phyloP scores from a whole-genome alignment of 2,888 invertebrate genomes.

The Acanthosepion lycidas region DNA sequence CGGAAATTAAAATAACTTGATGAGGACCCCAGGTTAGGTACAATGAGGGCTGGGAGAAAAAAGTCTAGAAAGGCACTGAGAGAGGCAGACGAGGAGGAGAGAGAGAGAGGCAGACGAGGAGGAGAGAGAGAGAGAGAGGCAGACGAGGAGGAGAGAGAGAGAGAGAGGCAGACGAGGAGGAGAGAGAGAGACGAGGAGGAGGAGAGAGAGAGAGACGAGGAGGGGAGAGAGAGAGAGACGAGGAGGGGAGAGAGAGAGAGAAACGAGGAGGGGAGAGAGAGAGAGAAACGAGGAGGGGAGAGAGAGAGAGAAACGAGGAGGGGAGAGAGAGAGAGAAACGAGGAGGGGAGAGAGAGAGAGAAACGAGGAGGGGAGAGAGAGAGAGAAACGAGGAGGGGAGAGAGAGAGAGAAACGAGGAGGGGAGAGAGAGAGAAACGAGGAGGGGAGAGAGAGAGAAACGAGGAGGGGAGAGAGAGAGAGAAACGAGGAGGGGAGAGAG shows the following conservation, averaged over 20 bases:
- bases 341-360: not conserved
- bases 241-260: not conserved
- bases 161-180: not conserved
- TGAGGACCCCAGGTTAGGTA: too few relatives aligned
- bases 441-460: too few relatives aligned
- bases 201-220: too few relatives aligned
- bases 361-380: not conserved
- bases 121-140: not conserved
- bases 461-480: not conserved
- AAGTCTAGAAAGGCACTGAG: too few relatives aligned
- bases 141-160: not conserved
- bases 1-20: too few relatives aligned
- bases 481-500: not conserved
- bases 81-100: fast-evolving
- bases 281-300: too few relatives aligned
- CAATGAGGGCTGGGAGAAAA: too few relatives aligned
- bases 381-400: not conserved
- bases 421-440: too few relatives aligned
- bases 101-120: not conserved
- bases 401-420: not conserved
- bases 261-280: not conserved
- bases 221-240: too few relatives aligned
- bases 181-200: not conserved
- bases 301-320: not conserved
- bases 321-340: not conserved